Percentiles rank a stretch among this genome's conserved stretches.
Conservation (phyloP, 2,888 invertebrate genomes). For the Oasisia sp. region DNA sequence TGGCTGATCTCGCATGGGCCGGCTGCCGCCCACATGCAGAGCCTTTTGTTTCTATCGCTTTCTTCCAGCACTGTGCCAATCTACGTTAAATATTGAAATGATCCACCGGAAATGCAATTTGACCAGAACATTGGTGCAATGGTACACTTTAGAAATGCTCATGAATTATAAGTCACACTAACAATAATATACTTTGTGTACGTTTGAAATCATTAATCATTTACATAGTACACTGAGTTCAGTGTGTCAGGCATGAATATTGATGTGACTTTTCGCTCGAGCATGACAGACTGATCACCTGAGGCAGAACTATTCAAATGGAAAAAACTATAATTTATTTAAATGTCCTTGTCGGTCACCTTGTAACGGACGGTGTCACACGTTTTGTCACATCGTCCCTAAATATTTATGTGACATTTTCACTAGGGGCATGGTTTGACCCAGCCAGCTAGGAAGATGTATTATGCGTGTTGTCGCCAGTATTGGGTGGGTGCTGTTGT, state of each 20-base stretch:
- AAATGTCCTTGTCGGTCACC: not conserved
- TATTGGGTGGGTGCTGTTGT: not conserved
- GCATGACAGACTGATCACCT: no score
- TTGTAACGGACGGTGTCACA: not conserved
- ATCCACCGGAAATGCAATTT: not conserved
- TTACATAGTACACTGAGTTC: no score
- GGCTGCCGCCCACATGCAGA: no score
- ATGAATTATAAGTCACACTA: not conserved
- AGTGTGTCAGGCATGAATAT: no score
- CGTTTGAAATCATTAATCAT: no score
- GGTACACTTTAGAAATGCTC: not conserved
- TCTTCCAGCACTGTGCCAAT: no score
- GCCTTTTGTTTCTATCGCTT: no score
- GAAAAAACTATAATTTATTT: not conserved
- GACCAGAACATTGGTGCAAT: not conserved
- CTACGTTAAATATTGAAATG: no score
- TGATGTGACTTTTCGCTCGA: no score
- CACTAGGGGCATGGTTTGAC: not conserved
- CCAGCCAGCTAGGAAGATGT: not conserved
- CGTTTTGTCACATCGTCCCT: not conserved
- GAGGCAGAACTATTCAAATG: not conserved
- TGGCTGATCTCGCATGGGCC: no score
- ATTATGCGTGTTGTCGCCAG: not conserved
- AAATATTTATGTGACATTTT: constrained; percentile 3
- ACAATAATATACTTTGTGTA: no score